Conservation (phyloP, 2,113 vertebrate species). For the Ceyx melanurus region DNA sequence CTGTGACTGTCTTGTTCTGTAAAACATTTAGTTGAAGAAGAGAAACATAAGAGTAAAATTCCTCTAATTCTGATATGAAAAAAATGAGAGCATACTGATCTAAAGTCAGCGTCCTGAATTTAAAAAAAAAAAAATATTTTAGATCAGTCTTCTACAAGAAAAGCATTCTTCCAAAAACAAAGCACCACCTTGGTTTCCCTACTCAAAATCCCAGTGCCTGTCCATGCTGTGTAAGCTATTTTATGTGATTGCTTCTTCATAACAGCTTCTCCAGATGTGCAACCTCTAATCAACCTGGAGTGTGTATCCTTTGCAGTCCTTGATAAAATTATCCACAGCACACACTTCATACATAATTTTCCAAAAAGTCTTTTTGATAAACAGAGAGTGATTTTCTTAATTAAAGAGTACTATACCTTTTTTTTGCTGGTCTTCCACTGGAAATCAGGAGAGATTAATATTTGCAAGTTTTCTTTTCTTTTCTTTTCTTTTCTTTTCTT, state of each 20-base stretch:
- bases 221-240: rapidly evolving
- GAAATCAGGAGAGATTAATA: not conserved
- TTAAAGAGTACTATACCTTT: not conserved
- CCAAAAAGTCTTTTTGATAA: not conserved
- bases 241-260: not conserved
- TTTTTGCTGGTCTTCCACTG: not conserved
- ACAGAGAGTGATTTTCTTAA: not conserved
- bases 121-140: not conserved
- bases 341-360: not conserved
- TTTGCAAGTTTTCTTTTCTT: not conserved
- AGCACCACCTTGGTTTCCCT: rapidly evolving
- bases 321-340: not conserved
- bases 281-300: not conserved
- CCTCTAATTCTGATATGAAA: not conserved
- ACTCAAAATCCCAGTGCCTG: not conserved
- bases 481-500: too few species aligned
- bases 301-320: not conserved
- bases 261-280: not conserved
- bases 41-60: not conserved
- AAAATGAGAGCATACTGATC: not conserved
- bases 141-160: not conserved
- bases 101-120: too few species aligned
- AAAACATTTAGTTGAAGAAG: not conserved
- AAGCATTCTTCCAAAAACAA: not conserved
- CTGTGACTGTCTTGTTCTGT: not conserved